phyloP scores from a whole-genome alignment of 2,888 invertebrate species.

The Mesochorus sp. region DNA sequence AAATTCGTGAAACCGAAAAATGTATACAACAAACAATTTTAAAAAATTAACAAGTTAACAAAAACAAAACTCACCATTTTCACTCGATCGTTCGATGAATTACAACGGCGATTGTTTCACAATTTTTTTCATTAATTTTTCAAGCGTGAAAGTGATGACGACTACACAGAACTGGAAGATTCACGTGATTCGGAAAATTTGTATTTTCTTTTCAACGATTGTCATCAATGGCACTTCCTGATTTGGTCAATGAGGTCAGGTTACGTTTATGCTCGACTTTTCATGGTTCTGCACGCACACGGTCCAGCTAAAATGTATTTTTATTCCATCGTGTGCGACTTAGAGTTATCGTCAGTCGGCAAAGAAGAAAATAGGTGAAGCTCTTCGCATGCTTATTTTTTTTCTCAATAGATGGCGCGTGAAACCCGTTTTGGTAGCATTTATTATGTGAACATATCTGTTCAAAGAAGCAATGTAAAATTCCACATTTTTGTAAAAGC shows the following conservation, averaged over 20 bases:
- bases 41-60: too few species aligned
- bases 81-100: conserved; percentile 32
- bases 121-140: neutral
- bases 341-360: neutral
- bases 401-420: neutral
- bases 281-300: conserved; percentile 19
- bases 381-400: neutral
- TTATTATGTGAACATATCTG: too few species aligned
- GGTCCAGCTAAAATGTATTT: conserved; percentile 24
- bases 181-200: conserved; percentile 5
- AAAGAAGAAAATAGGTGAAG: conserved; percentile 9
- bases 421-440: neutral
- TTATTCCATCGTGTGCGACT: conserved; percentile 3
- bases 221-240: conserved; percentile 57
- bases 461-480: too few species aligned
- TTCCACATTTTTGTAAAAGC: too few species aligned
- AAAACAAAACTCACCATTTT: conserved; percentile 53
- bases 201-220: conserved; percentile 21
- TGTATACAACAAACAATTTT: too few species aligned
- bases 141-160: neutral
- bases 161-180: neutral
- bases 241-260: conserved; percentile 64
- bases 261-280: conserved; percentile 57
- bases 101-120: conserved; percentile 22
- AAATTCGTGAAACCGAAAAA: too few species aligned